Evolutionary conservation across 1,140 invertebrate species (phyloP).

Genomic region (Chironomus tepperi): DNA sequence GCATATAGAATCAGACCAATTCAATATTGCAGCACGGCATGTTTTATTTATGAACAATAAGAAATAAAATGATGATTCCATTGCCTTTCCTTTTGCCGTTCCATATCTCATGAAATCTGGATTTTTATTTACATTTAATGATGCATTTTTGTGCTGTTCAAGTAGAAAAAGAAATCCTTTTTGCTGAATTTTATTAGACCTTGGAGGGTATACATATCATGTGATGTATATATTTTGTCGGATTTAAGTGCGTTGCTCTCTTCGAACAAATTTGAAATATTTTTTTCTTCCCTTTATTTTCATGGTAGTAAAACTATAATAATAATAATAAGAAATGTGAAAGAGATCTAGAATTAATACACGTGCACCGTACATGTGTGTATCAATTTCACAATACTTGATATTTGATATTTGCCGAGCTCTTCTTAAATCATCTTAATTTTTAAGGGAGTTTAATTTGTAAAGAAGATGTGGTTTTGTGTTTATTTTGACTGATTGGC

Average conservation of each 20-base stretch:
- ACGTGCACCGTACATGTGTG: neutral
- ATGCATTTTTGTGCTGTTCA: neutral
- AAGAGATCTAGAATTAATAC: neutral
- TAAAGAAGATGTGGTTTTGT: neutral
- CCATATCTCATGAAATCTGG: neutral
- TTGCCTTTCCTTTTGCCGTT: neutral
- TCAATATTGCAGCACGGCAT: neutral
- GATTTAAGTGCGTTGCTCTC: no score
- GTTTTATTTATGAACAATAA: constrained; percentile 10
- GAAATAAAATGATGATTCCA: neutral
- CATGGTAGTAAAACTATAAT: no score
- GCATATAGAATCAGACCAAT: no score
- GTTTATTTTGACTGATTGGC: no score
- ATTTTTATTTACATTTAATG: constrained; percentile 24
- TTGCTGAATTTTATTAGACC: constrained; percentile 2
- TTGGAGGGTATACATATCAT: neutral
- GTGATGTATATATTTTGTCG: neutral
- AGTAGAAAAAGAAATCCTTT: neutral
- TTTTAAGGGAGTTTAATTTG: neutral
- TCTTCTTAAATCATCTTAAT: neutral
- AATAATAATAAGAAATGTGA: no score
- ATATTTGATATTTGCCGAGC: neutral
- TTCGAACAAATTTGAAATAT: no score
- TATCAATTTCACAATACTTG: constrained; percentile 4
- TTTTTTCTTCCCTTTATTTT: no score